phyloP scores from a whole-genome alignment of 2,888 invertebrate genomes.

The Apantesis nais region DNA sequence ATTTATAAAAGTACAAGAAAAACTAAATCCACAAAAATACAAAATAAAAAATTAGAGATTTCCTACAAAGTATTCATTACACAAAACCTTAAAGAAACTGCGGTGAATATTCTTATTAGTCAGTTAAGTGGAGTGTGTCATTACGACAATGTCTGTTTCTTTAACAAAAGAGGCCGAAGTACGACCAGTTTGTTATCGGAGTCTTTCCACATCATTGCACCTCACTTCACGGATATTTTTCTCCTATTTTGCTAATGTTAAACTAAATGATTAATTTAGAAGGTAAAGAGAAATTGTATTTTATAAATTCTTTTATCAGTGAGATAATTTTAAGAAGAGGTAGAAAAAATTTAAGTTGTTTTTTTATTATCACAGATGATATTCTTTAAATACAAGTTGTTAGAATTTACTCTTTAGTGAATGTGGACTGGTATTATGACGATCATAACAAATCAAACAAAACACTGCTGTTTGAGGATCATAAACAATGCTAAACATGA shows the following conservation, averaged over 20 bases:
- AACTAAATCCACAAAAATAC: not conserved
- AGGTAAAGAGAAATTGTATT: not conserved
- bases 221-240: conserved; percentile 23
- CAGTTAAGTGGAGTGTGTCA: conserved; percentile 26
- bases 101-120: conserved; percentile 13
- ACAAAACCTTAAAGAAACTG: not conserved
- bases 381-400: not conserved
- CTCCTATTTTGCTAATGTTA: conserved; percentile 14
- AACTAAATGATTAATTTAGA: conserved; percentile 20
- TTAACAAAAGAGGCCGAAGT: conserved; percentile 22
- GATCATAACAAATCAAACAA: not conserved
- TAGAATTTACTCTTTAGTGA: not conserved
- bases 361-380: not conserved
- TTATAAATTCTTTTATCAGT: too few species aligned
- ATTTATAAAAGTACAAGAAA: not conserved
- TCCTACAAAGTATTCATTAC: not conserved
- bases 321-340: not conserved
- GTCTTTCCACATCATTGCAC: conserved; percentile 27
- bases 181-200: conserved; percentile 28
- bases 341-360: not conserved
- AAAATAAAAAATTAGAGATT: not conserved
- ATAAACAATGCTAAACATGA: not conserved
- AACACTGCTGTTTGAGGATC: not conserved
- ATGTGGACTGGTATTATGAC: not conserved
- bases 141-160: conserved; percentile 19